These are phyloP conservation scores for Delphinapterus leucas DNA, from an alignment of 2,113 vertebrate species.

Conservation along the genomic window DNA sequence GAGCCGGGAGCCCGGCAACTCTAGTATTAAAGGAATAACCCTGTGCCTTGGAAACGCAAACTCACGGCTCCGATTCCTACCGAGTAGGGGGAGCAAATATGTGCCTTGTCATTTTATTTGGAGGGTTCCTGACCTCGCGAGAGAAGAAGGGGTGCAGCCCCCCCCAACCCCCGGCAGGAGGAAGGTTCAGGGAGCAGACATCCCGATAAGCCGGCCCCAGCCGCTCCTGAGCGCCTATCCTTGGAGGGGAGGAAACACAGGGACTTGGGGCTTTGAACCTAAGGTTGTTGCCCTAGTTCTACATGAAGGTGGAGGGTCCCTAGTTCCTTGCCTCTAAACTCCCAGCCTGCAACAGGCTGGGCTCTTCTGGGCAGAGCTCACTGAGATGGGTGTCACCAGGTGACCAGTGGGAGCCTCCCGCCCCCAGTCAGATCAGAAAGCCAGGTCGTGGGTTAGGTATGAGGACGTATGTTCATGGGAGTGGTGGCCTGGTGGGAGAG, in stretches of 20 bases:
- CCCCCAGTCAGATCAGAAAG: constrained; percentile 17
- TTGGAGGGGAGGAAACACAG: not conserved
- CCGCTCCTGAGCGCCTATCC: not conserved
- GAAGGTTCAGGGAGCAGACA: constrained; percentile 48
- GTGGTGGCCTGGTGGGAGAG: not conserved
- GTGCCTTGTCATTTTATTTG: constrained; percentile 82
- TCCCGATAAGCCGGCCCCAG: not conserved
- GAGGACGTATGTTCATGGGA: not conserved
- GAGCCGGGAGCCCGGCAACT: constrained; percentile 74
- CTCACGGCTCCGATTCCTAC: constrained; percentile 77
- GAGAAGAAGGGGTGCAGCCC: constrained; percentile 15
- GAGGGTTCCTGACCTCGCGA: constrained; percentile 25
- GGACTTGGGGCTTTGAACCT: not conserved
- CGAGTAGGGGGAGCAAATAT: constrained; percentile 78
- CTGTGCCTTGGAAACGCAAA: constrained; percentile 82
- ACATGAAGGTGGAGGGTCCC: not conserved
- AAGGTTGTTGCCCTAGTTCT: not conserved
- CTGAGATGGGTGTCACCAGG: not conserved
- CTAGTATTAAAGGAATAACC: constrained; percentile 76
- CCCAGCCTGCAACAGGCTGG: not conserved
- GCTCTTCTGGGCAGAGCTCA: not conserved
- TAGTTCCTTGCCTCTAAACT: not conserved
- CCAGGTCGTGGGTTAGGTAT: not conserved
- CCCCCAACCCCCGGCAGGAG: not conserved
- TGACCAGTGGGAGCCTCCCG: not conserved